A percentile compares a stretch with the other conserved stretches of the same genome.
Evolutionary conservation across 2,888 invertebrate genomes (phyloP).

Genomic region (Xanthorhoe spadicearia): DNA sequence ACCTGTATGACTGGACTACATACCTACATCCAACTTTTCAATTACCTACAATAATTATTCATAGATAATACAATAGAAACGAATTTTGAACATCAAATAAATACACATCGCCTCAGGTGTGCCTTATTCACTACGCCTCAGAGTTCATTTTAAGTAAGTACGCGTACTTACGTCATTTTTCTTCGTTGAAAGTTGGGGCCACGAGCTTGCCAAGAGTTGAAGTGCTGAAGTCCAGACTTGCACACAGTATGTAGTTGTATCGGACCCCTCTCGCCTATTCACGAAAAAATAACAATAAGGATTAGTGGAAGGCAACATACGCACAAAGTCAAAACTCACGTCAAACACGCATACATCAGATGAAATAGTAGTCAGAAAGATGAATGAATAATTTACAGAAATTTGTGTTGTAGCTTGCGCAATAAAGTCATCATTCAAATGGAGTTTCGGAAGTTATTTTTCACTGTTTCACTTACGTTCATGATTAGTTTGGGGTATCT

Average conservation of each 20-base stretch:
- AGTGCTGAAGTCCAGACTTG: background rate
- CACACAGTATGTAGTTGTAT: constrained; percentile 42
- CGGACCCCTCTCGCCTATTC: constrained; percentile 35
- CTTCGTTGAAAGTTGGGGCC: background rate
- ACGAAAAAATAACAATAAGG: background rate
- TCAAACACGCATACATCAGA: background rate
- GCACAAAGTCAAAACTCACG: no score
- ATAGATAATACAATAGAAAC: no score
- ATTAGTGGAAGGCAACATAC: no score
- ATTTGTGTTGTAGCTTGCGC: background rate
- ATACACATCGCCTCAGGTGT: no score
- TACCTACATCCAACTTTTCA: no score
- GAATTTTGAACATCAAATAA: no score
- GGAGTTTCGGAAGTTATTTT: background rate
- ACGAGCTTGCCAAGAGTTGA: constrained; percentile 56
- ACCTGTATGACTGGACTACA: no score
- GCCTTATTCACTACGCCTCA: no score
- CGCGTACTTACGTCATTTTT: constrained; percentile 1
- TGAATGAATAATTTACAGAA: background rate
- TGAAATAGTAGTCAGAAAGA: background rate
- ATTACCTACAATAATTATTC: no score
- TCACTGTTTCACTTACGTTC: constrained; percentile 10
- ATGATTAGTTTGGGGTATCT: background rate
- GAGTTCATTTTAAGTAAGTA: no score
- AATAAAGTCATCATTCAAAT: background rate